Conservation (phyloP, 1,140 invertebrate genomes). For the Heliconius hewitsoni region DNA sequence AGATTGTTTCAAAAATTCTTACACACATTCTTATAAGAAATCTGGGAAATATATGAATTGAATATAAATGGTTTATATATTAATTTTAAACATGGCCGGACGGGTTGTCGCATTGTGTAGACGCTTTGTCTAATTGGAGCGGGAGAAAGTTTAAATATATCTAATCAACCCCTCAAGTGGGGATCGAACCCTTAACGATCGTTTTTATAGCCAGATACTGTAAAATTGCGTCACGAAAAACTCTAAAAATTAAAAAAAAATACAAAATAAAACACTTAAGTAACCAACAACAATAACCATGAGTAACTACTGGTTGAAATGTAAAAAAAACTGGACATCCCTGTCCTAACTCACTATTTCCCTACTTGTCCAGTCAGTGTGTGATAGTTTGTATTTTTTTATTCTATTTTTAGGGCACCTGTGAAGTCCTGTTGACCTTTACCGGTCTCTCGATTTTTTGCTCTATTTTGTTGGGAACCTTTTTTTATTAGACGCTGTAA, state of each 20-base stretch:
- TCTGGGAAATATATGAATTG: background rate
- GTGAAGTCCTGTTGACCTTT: slow-evolving; percentile 56
- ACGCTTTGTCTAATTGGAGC: too few species aligned
- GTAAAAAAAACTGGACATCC: background rate
- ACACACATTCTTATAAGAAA: background rate
- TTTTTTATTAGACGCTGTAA: slow-evolving; percentile 48
- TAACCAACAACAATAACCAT: too few species aligned
- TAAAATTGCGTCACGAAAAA: too few species aligned
- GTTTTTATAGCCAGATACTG: too few species aligned
- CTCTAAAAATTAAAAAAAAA: too few species aligned
- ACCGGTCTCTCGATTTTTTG: slow-evolving; percentile 44
- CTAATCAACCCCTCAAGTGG: too few species aligned
- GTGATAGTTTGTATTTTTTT: slow-evolving; percentile 53
- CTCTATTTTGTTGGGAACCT: slow-evolving; percentile 47
- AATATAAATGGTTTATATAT: too few species aligned
- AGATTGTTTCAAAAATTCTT: background rate
- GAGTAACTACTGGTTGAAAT: background rate
- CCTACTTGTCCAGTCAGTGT: slow-evolving; percentile 35
- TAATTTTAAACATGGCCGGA: too few species aligned
- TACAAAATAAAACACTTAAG: too few species aligned
- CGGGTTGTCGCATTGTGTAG: too few species aligned
- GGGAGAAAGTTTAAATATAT: too few species aligned
- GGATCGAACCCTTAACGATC: too few species aligned
- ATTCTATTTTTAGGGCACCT: slow-evolving; percentile 67
- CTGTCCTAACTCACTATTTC: slow-evolving; percentile 41